Evolutionary conservation across 2,113 vertebrate species (phyloP), one percentile per base, ranked within the genome.

Genomic region (Hoplias malabaricus): DNA sequence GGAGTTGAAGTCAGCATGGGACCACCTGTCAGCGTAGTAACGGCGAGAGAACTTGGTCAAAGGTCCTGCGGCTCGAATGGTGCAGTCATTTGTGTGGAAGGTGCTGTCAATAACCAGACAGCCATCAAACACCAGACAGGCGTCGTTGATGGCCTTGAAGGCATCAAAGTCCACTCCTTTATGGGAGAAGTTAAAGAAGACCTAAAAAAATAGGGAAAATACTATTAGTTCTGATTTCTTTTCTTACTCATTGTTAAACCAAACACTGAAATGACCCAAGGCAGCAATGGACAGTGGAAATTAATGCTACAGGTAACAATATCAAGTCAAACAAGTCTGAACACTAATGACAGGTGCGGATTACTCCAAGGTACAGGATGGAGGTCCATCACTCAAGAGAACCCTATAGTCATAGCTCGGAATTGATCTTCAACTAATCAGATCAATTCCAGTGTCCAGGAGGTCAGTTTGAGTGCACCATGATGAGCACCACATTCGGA

Each of bases 41-140:
- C 86, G 80, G 19, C 91, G 92, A 73, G 95, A 93, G 87, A 93
- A 98, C 66, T 95, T 97, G 40, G 96, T 98, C 76, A 98, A 87
- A n/a, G 98, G 89, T 3, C 96, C 96, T 0, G 96, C 96, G 0
- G 91, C 95, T 61, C 85, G 90, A 81, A 99, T 92, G 71, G 86
- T 78, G 8, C 81, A 16, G 77, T 98, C 96, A 0, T 88, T 95
- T 80, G 97, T 99, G 34, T 81, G 81, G 84, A 96, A 98, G 4
- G 79, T 36, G 4, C 86, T 59, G 67, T 95, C 90, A 5, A 98
- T 94, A 68, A 99, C 93, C 1, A 99, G 91, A 3, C 87, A 90
- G 36, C 93, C 88, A 16, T 98, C 95, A 65, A 96, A 96, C 71
- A 95, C 92, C 42, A 99, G 93, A 79, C 91, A 93, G 1, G 95